phyloP scores from a whole-genome alignment of 1,140 invertebrate genomes.

The Hylyphantes graminicola region DNA sequence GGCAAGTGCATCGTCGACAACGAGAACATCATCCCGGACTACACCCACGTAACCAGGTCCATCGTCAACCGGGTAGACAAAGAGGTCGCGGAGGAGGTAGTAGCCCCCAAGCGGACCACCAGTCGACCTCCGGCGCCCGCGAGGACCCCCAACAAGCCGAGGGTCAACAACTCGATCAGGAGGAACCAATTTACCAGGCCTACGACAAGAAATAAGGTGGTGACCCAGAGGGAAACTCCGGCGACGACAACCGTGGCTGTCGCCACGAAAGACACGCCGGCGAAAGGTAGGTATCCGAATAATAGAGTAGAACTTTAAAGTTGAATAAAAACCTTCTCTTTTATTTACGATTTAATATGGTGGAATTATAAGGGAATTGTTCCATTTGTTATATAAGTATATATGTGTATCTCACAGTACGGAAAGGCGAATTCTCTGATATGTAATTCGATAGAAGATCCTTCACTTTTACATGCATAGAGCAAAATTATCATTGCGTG shows the following conservation, averaged over 20 bases:
- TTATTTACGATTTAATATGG: no score
- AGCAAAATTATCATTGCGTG: no score
- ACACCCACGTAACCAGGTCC: slow-evolving; percentile 74
- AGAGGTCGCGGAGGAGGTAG: neutral
- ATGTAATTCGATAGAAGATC: no score
- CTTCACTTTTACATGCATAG: no score
- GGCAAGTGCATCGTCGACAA: slow-evolving; percentile 90
- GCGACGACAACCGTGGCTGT: neutral
- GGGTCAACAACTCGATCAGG: slow-evolving; percentile 1
- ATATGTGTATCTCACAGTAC: no score
- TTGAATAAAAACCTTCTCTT: no score
- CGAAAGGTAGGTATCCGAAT: no score
- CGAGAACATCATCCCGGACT: slow-evolving; percentile 94
- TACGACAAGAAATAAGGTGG: slow-evolving; percentile 5
- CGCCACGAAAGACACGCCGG: no score
- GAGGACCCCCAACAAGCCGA: neutral
- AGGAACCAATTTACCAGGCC: slow-evolving; percentile 7
- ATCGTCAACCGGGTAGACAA: slow-evolving; percentile 53
- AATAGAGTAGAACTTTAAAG: no score
- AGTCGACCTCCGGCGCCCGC: slow-evolving; percentile 1
- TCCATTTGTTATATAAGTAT: no score
- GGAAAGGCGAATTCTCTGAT: no score
- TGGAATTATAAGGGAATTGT: no score
- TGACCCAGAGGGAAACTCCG: neutral
- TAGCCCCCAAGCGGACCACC: slow-evolving; percentile 12